Evolutionary conservation across 2,888 invertebrate species (phyloP), one percentile per base, ranked within the genome.

Genomic region (Strigamia maritima): DNA sequence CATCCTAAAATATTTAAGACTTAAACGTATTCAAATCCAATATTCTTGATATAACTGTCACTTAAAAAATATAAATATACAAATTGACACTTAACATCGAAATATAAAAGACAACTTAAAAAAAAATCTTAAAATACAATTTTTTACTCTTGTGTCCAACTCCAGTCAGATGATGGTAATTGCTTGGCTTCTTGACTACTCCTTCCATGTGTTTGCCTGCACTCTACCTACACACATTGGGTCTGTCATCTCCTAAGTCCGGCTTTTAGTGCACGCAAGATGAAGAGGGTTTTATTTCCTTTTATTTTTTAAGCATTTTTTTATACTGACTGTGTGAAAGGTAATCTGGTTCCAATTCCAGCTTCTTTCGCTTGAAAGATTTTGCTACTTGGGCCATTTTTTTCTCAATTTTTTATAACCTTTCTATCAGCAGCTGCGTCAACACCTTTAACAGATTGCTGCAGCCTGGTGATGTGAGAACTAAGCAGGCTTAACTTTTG

Each of bases 371-470:
- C 28, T 65, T 26, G 28, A 65, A 65, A 28, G 28, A 26, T 65
- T 65, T 65, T 65, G 65, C 65, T 65, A 65, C 65, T 65, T 65
- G 14, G n/a, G 49, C 49, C 65, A 24, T 65, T 65, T 65, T 65
- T 28, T 14, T 26, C 60, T 26, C 3, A 1, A 26, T 26, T 65
- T 60, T 65, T 65, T 65, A 65, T 28, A 65, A 65, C 65, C 65
- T 65, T 65, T 65, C 65, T 65, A 65, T 65, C 65, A 65, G 65
- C 65, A 65, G 65, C 65, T 65, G 65, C 65, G 65, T 65, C 65
- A 65, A 65, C 65, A 65, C 65, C 65, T 65, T 65, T 28, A 65
- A 65, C 65, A 65, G 65, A 65, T 65, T 65, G 65, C 65, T 65
- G 65, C 65, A 65, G 65, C 26, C 65, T 65, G 24, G 65, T 65